Evolutionary conservation across 2,113 vertebrate genomes (phyloP), one percentile per base, ranked within the genome.

Genomic region (Sphaerodactylus townsendi): DNA sequence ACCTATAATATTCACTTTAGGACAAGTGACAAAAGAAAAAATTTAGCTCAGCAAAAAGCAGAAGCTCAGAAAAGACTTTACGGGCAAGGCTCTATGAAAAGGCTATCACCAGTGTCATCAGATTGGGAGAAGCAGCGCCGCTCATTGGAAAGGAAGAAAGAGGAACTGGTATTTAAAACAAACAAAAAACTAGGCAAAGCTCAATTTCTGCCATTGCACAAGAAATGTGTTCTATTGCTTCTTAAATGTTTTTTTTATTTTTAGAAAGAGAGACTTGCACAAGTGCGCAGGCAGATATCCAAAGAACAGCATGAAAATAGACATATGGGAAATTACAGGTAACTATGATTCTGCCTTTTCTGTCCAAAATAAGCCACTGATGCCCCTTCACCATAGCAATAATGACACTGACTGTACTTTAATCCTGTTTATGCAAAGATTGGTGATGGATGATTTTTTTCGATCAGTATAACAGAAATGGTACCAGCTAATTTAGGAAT

Each of bases 241-340:
- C n/a, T 91, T 93, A 87, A 92, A 91, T 88, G 76, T 92, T 86
- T 93, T 86, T 93, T 91, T 93, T 70, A 88, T 96, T 96, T 96
- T 50, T 94, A 99, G 99, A 99, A 98, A 96, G 99, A 99, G 91
- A 97, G 97, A 85, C 97, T 99, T 83, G 97, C 96, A 79, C 98
- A 99, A 95, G 97, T 99, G 86, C 97, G 98, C 92, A 99, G 98
- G 94, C 99, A 99, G 94, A 96, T 99, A 92, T 98, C 97, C 66
- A 97, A 96, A 94, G 99, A 99, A 91, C 97, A 99, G 89, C 97
- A 99, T 86, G 99, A 99, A 96, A 99, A 98, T 70, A 96, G 97
- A 90, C 97, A 99, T 90, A 97, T 99, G 97, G 99, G 99, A 81
- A 99, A 99, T 93, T 99, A 99, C 94, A 98, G 98, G 99, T 99